phyloP scores from a whole-genome alignment of 2,113 vertebrate genomes.

The Semnornis frantzii region DNA sequence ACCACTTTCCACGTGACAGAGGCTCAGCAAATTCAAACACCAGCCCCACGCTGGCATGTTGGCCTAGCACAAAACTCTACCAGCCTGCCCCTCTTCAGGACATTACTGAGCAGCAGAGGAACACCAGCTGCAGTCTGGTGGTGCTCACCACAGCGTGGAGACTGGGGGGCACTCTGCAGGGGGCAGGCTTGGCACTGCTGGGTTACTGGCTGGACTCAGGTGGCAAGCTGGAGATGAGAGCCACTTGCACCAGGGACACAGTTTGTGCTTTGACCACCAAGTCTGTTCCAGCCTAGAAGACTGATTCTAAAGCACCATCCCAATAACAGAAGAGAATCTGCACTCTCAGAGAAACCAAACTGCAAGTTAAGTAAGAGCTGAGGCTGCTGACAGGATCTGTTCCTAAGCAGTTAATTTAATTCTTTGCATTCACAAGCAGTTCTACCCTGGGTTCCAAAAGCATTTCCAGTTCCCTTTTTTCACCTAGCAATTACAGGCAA shows the following conservation, averaged over 20 bases:
- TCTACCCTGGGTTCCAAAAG: background rate
- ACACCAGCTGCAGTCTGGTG: background rate
- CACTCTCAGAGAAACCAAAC: background rate
- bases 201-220: too few species aligned
- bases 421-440: background rate
- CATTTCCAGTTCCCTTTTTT: background rate
- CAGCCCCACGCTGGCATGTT: background rate
- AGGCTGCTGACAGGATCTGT: background rate
- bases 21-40: background rate
- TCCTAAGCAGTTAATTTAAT: background rate
- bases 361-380: background rate
- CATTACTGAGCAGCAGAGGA: background rate
- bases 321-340: background rate
- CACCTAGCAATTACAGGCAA: background rate
- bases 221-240: too few species aligned
- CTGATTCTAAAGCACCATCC: background rate
- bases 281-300: too few species aligned
- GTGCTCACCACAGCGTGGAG: background rate
- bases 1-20: background rate
- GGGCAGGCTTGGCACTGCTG: too few species aligned
- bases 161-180: background rate
- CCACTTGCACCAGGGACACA: too few species aligned
- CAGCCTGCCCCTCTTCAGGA: background rate
- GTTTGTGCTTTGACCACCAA: too few species aligned
- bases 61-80: background rate